Conservation (phyloP, 2,888 invertebrate species). For the Caenorhabditis uteleia region DNA sequence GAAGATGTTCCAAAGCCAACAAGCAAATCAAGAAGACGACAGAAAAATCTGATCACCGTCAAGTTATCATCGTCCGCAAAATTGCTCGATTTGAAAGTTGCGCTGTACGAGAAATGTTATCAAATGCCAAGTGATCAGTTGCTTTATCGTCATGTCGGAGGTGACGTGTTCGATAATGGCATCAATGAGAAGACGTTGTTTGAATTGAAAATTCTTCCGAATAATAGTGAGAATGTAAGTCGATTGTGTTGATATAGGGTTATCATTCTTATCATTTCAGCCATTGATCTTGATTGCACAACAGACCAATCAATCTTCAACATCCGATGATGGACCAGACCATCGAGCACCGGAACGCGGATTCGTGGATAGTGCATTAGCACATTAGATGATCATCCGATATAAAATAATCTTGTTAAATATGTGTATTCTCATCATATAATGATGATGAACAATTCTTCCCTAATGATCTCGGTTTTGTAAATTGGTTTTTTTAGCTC, state of each 20-base stretch:
- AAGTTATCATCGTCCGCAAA: constrained; percentile 51
- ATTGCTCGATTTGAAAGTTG: constrained; percentile 58
- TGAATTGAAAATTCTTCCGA: constrained; percentile 50
- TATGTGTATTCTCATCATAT: no score
- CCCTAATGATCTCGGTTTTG: no score
- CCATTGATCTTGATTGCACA: constrained; percentile 49
- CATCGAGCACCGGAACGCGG: constrained; percentile 60
- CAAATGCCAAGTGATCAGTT: constrained; percentile 48
- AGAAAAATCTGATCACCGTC: constrained; percentile 21
- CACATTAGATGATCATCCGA: constrained; percentile 42
- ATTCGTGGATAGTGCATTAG: constrained; percentile 63
- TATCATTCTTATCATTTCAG: constrained; percentile 28
- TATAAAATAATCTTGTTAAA: no score
- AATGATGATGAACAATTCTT: no score
- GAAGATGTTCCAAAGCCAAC: constrained; percentile 16
- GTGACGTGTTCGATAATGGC: constrained; percentile 23
- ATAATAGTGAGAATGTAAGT: constrained; percentile 55
- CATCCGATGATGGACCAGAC: constrained; percentile 24
- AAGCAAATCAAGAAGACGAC: constrained; percentile 21
- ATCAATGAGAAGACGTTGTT: constrained; percentile 53
- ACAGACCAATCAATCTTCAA: constrained; percentile 2
- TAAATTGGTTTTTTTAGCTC: no score
- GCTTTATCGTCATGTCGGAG: constrained; percentile 37
- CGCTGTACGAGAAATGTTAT: constrained; percentile 50
- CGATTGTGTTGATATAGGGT: not conserved